Conservation (phyloP, 2,113 vertebrate species). For the Arizona elegans region DNA sequence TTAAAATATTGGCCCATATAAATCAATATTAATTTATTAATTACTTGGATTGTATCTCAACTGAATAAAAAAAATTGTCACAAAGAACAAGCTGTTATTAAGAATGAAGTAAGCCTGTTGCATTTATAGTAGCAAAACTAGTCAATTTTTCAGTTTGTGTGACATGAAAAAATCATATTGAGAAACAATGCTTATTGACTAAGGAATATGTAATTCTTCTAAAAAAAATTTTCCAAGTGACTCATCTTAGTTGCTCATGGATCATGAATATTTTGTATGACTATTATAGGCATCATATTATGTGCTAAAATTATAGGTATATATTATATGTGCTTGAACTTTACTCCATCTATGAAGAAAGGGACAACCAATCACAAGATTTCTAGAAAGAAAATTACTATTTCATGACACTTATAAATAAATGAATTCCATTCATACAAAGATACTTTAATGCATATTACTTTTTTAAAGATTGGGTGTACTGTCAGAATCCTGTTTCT, state of each 20-base stretch:
- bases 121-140: not conserved
- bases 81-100: not conserved
- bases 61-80: not conserved
- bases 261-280: slow-evolving; percentile 8
- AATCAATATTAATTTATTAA: not conserved
- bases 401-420: not conserved
- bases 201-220: not conserved
- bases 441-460: not conserved
- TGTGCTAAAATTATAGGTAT: not conserved
- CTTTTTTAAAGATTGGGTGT: not conserved
- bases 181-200: not conserved
- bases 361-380: slow-evolving; percentile 12
- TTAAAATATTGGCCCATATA: not conserved
- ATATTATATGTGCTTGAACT: not conserved
- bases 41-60: not conserved
- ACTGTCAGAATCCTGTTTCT: not conserved
- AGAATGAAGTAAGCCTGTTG: not conserved
- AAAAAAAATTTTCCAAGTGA: too few relatives aligned
- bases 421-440: not conserved
- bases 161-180: not conserved
- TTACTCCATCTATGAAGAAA: slow-evolving; percentile 12
- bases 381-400: rapidly evolving
- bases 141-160: not conserved
- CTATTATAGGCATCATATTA: not conserved
- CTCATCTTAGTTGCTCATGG: not conserved